These are phyloP conservation scores for Orestias chungarensis DNA, from an alignment of 2,797 vertebrate genomes.

Conservation along the genomic window DNA sequence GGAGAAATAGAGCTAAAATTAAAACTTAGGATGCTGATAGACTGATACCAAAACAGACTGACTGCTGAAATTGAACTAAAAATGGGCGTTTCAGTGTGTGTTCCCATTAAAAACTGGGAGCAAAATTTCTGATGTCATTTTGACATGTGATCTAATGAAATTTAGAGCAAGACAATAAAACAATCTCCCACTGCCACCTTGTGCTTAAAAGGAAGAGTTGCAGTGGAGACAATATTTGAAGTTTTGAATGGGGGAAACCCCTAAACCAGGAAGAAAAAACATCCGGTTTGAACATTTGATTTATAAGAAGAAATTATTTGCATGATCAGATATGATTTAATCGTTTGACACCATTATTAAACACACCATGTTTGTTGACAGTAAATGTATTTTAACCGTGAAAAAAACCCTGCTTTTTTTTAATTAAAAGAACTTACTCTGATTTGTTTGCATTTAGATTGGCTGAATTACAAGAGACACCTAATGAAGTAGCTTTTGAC, in stretches of 20 bases:
- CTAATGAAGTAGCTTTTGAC: no score
- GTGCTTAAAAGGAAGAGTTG: conserved; percentile 22
- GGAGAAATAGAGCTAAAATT: no score
- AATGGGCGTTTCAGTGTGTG: no score
- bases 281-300: background rate
- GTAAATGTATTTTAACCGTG: no score
- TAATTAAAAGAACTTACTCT: no score
- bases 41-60: no score
- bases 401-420: no score
- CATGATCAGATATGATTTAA: conserved; percentile 1
- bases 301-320: conserved; percentile 9
- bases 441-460: background rate
- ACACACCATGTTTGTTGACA: background rate
- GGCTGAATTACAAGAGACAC: background rate
- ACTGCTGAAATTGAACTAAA: no score
- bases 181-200: conserved; percentile 43
- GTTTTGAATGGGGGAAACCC: background rate
- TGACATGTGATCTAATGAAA: no score
- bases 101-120: no score
- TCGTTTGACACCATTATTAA: background rate
- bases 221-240: background rate
- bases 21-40: no score
- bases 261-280: background rate
- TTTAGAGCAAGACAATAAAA: background rate
- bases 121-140: no score